These are phyloP conservation scores for Omphaloscelis lunosa DNA, from an alignment of 2,888 invertebrate genomes.

Conservation along the genomic window DNA sequence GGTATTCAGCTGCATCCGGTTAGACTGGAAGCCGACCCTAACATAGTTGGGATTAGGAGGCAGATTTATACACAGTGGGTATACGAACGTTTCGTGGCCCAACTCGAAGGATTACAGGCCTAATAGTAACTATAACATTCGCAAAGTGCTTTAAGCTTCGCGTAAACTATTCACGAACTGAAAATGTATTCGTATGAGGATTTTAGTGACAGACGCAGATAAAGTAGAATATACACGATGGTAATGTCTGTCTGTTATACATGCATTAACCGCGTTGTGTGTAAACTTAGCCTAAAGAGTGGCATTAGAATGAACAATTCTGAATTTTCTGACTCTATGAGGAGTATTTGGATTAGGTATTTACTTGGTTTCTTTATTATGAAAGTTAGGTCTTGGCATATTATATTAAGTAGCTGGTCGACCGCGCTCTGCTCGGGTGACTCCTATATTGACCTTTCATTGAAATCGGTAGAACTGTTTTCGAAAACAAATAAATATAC, in stretches of 20 bases:
- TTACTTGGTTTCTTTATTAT: background rate
- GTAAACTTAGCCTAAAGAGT: constrained; percentile 8
- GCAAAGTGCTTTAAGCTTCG: constrained; percentile 55
- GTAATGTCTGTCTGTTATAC: constrained; percentile 5
- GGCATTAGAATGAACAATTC: background rate
- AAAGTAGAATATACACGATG: constrained; percentile 41
- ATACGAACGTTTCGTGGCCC: constrained; percentile 28
- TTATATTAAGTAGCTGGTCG: too few species aligned
- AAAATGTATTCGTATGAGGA: constrained; percentile 57
- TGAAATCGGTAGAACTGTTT: too few species aligned
- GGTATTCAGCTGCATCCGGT: too few species aligned
- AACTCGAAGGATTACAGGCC: constrained; percentile 38
- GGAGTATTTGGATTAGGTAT: background rate
- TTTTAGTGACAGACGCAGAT: constrained; percentile 53
- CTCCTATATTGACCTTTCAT: too few species aligned
- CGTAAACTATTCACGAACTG: constrained; percentile 65
- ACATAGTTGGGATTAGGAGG: background rate
- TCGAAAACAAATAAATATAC: too few species aligned
- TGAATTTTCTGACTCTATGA: background rate
- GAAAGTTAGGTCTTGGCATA: too few species aligned
- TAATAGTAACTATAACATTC: constrained; percentile 54
- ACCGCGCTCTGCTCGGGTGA: too few species aligned
- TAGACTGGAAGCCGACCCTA: too few species aligned
- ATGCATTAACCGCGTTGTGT: background rate
- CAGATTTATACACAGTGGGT: background rate